Conservation (phyloP, 1,140 invertebrate genomes). For the Parapsyche elsis region DNA sequence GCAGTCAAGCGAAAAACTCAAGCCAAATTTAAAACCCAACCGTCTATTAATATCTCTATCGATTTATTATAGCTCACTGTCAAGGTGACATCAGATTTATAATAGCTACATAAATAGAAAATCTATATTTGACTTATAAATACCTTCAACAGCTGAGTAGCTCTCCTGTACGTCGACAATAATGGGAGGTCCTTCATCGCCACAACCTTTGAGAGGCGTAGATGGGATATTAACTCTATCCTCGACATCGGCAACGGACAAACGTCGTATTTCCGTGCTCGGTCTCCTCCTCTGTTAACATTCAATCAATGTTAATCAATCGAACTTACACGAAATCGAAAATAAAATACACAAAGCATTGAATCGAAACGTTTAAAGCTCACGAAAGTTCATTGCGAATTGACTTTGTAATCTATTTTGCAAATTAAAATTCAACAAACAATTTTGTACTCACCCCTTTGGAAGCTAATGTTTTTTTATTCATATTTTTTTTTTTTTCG, state of each 20-base stretch:
- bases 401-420: background rate
- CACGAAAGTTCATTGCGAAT: background rate
- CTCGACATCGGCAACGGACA: constrained; percentile 88
- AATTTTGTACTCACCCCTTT: constrained; percentile 16
- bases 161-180: constrained; percentile 92
- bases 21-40: too few species aligned
- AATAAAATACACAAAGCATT: background rate
- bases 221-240: constrained; percentile 91
- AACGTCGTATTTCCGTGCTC: constrained; percentile 85
- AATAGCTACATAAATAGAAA: too few species aligned
- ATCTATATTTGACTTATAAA: background rate
- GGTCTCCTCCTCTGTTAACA: constrained; percentile 80
- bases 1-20: too few species aligned
- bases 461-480: background rate
- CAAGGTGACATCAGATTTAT: too few species aligned
- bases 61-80: too few species aligned
- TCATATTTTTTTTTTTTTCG: background rate
- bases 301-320: constrained; percentile 24
- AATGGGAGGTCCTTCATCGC: constrained; percentile 81
- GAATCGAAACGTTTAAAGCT: background rate
- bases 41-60: too few species aligned
- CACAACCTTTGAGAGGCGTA: constrained; percentile 83
- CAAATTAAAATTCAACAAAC: background rate
- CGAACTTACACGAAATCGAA: background rate
- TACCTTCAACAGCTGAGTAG: constrained; percentile 92